Evolutionary conservation across 2,888 invertebrate genomes (phyloP), one percentile per base, ranked within the genome.

Genomic region (Nymphalis c-album): DNA sequence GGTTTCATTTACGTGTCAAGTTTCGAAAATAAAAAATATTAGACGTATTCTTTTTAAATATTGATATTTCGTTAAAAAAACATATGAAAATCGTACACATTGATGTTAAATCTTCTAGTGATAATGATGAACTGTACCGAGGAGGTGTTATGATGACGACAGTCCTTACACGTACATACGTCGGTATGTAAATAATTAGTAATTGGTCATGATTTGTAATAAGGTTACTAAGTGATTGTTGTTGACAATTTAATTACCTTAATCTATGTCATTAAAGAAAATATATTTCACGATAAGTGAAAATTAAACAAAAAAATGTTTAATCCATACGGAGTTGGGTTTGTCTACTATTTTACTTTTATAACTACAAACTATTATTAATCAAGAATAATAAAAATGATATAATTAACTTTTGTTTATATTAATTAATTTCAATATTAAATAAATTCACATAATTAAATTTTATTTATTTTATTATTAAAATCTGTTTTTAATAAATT

Each of bases 151-250:
- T 71, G 76, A 73, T 66, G 67, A 71, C 65, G 67, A 53, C 26
- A 73, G 73, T 73, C 64, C 70, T 76, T 70, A 77, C 75, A 73
- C 71, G 72, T 73, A 40, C 13, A 40, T 40, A 40, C 18, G 72
- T 76, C 79, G 81, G 81, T 83, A 80, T 79, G 81, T 80, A 78
- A 84, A 78, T 79, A 83, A 84, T 86, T 85, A 86, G 84, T 81
- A 64, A 68, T 60, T 78, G 75, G 73, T 74, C 73, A 73, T 78
- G 77, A 77, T 80, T 74, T 77, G 79, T 77, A 77, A 80, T 78
- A 80, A 79, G 80, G 78, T 77, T 80, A 63, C 64, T 40, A 55
- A 64, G 59, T 53, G 64, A 45, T 61, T 60, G 26, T 60, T 40
- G 40, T 40, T 40, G 40, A 40, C 40, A 40, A 13, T 40, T 13